Conservation (phyloP, 2,113 vertebrate genomes). For the Ursus arctos region DNA sequence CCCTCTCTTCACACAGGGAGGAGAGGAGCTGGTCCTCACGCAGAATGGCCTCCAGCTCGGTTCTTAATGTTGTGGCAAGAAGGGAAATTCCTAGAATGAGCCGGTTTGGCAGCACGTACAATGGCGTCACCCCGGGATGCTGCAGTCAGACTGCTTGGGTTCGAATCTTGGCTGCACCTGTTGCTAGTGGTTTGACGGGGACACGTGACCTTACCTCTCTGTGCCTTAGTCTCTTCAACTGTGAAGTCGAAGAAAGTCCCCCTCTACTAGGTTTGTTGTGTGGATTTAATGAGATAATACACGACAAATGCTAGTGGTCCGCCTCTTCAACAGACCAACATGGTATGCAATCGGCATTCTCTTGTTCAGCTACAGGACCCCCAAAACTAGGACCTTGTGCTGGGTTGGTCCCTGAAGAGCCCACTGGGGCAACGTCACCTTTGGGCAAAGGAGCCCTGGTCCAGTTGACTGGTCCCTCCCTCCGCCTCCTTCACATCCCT, state of each 20-base stretch:
- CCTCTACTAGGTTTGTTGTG: not conserved
- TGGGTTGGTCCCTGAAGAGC: not conserved
- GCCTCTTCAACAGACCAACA: not conserved
- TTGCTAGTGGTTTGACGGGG: not conserved
- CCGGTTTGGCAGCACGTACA: not conserved
- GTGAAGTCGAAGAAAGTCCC: not conserved
- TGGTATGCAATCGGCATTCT: not conserved
- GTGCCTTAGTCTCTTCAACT: not conserved
- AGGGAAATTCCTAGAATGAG: conserved; percentile 69
- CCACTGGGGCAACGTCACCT: not conserved
- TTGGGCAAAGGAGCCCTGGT: not conserved
- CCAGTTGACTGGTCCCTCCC: not conserved
- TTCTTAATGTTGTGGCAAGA: not conserved
- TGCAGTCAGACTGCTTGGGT: not conserved
- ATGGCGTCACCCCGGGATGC: not conserved
- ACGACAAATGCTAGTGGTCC: not conserved
- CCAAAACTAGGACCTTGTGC: not conserved
- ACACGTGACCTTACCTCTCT: not conserved
- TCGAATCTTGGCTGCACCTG: not conserved
- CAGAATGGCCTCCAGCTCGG: conserved; percentile 59
- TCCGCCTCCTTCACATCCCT: not conserved
- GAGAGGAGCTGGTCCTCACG: not conserved
- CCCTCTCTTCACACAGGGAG: not conserved
- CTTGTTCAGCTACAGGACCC: not conserved
- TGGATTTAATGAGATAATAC: not conserved